phyloP scores from a whole-genome alignment of 2,113 vertebrate genomes.

The Hypocryptadius cinnamomeus region DNA sequence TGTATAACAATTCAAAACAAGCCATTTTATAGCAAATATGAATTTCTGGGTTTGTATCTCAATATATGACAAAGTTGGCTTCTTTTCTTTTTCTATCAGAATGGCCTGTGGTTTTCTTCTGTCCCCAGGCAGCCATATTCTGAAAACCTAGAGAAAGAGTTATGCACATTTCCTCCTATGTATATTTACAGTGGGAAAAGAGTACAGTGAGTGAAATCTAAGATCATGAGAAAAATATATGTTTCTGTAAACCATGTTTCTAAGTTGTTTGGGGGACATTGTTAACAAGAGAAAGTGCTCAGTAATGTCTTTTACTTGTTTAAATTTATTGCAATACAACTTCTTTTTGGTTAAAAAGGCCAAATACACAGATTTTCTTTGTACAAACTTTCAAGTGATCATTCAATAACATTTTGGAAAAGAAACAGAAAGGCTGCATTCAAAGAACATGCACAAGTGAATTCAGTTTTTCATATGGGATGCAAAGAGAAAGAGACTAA shows the following conservation, averaged over 20 bases:
- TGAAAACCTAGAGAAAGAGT: conserved; percentile 24
- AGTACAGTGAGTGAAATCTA: neutral
- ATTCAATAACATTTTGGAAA: neutral
- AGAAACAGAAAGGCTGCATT: neutral
- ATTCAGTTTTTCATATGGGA: neutral
- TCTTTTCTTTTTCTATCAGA: neutral
- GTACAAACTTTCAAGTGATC: neutral
- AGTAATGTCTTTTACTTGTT: neutral
- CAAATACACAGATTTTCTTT: neutral
- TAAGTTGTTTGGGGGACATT: neutral
- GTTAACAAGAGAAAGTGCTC: neutral
- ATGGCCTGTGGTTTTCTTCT: neutral
- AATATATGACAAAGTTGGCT: neutral
- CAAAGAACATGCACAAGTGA: neutral
- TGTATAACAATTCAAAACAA: neutral
- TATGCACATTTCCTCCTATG: neutral
- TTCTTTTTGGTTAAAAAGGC: neutral
- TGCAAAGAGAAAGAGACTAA: neutral
- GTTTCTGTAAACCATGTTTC: conserved; percentile 7
- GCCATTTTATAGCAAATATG: neutral
- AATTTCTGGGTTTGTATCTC: neutral
- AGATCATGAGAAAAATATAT: neutral
- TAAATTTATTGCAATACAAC: neutral
- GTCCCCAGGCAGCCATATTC: neutral
- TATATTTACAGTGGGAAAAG: conserved; percentile 9